Evolutionary conservation across 2,113 vertebrate genomes (phyloP), one percentile per base, ranked within the genome.

Genomic region (Tamias sibiricus): DNA sequence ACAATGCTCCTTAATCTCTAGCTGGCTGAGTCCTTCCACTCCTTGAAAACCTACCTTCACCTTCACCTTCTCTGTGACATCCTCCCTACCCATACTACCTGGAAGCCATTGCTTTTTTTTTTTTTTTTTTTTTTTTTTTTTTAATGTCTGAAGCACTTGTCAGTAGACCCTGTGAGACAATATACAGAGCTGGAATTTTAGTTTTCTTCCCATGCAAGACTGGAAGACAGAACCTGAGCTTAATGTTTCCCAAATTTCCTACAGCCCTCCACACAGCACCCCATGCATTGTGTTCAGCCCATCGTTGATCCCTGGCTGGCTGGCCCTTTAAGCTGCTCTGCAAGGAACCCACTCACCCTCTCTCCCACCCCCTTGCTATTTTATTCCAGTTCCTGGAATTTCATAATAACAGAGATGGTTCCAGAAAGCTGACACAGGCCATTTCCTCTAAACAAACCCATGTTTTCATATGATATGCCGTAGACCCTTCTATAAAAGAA

Each of bases 321-420:
- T 89, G 57, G n/a, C n/a, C n/a, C n/a, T 77, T 92, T 79, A 37
- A 68, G 59, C 40, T 75, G 54, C 76, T 90, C 68, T 49, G 32
- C 52, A 59, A 97, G 81, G 72, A 83, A 54, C n/a, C 40, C 37
- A 69, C 30, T 75, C 44, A 66, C 79, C 72, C 82, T 79, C 17
- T 94, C 57, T 91, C 84, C 64, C 49, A 89, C 20, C 49, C 44
- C 16, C 64, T 90, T 94, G 96, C 89, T 90, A 77, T 97, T 97
- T 96, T 82, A 96, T 95, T 97, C 81, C 74, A 96, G 90, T 97
- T 97, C 88, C 85, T 96, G 92, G 96, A 97, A 97, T 97, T 97
- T 97, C 94, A 94, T 96, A 97, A 97, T 95, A 92, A 95, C 94
- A 96, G 96, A 97, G 94, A 96, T 95, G 92, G 59, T 95, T 97